Evolutionary conservation across 37 sponge, comb jelly and placozoan genomes (phyloP).

Genomic region (Mnemiopsis leidyi): DNA sequence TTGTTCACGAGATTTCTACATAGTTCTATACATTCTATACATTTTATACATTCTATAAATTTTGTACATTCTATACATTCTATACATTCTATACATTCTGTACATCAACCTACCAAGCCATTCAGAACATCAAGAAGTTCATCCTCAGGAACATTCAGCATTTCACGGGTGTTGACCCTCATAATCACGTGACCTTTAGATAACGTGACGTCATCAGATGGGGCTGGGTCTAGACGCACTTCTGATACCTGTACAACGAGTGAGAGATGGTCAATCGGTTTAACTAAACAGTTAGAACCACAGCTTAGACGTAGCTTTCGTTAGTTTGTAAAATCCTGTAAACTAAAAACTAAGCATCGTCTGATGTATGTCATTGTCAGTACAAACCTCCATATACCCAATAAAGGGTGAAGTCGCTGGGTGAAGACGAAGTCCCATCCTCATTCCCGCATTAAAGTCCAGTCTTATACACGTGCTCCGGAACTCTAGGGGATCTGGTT

Average conservation of each 20-base stretch:
- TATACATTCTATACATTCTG: too few relatives aligned
- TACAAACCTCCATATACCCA: conserved; percentile 57
- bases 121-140: conserved; percentile 45
- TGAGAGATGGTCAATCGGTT: too few relatives aligned
- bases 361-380: too few relatives aligned
- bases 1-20: too few relatives aligned
- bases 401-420: neutral
- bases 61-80: too few relatives aligned
- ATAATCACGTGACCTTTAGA: conserved; percentile 23
- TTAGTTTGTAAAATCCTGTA: too few relatives aligned
- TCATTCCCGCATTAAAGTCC: conserved; percentile 32
- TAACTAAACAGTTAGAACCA: too few relatives aligned
- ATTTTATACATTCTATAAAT: too few relatives aligned
- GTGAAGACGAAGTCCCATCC: neutral
- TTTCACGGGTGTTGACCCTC: conserved; percentile 52
- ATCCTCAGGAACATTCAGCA: conserved; percentile 46
- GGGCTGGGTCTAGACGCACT: conserved; percentile 7
- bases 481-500: neutral
- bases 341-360: too few relatives aligned
- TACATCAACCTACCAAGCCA: conserved; percentile 13
- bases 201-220: conserved; percentile 34
- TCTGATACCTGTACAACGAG: conserved; percentile 26
- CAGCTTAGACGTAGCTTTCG: too few relatives aligned
- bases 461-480: neutral
- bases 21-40: too few relatives aligned